phyloP scores from a whole-genome alignment of 2,113 vertebrate species.

The Baryphthengus martii region DNA sequence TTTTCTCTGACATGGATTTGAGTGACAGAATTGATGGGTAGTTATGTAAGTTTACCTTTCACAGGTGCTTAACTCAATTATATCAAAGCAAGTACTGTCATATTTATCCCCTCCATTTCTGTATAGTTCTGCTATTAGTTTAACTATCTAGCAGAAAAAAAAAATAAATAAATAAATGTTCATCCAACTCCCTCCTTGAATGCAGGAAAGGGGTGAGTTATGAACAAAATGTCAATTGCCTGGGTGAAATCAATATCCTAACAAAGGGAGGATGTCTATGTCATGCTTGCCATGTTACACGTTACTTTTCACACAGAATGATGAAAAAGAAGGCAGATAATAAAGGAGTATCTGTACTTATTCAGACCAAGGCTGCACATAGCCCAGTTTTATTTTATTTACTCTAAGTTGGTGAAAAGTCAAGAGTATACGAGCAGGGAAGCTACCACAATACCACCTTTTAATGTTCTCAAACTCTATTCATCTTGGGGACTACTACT shows the following conservation, averaged over 20 bases:
- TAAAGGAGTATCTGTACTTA: not conserved
- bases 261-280: not conserved
- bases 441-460: not conserved
- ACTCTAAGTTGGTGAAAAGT: not conserved
- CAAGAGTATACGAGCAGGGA: not conserved
- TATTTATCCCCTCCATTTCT: not conserved
- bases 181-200: not conserved
- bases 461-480: not conserved
- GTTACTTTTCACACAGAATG: not conserved
- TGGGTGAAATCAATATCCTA: not conserved
- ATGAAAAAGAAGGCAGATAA: not conserved
- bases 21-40: not conserved
- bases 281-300: fast-evolving
- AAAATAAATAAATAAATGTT: not conserved
- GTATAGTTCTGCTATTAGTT: not conserved
- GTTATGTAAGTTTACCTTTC: not conserved
- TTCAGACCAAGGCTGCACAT: not conserved
- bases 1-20: not conserved
- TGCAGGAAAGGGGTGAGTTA: not conserved
- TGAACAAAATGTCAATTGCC: not conserved
- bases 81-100: not conserved
- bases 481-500: not conserved
- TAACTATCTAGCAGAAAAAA: not conserved
- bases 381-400: not conserved
- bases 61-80: not conserved